Conservation (phyloP, 2,888 invertebrate species). For the Chelonus formosanus region DNA sequence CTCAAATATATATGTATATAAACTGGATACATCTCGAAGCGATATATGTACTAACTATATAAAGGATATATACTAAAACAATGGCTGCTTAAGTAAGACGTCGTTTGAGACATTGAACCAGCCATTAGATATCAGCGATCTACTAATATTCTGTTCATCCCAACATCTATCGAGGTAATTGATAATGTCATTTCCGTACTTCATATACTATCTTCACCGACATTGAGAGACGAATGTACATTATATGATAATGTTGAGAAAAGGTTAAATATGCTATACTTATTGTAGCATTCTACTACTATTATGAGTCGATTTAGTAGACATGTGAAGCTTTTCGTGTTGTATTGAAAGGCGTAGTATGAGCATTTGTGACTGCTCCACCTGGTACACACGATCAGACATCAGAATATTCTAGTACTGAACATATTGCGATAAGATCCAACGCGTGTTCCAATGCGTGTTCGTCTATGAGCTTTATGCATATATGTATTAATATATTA, state of each 20-base stretch:
- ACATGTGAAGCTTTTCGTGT: neutral
- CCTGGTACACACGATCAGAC: conserved; percentile 25
- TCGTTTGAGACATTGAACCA: conserved; percentile 1
- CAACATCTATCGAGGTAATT: neutral
- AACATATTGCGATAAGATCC: conserved; percentile 11
- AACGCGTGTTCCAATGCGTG: conserved; percentile 11
- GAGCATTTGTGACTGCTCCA: conserved; percentile 25
- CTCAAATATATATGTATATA: too few relatives aligned
- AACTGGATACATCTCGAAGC: too few relatives aligned
- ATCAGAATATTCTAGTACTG: conserved; percentile 14
- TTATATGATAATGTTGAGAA: too few relatives aligned
- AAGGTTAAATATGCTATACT: neutral
- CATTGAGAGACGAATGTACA: too few relatives aligned
- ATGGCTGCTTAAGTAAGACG: too few relatives aligned
- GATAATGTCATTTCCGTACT: neutral
- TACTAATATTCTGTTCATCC: neutral
- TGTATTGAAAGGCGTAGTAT: conserved; percentile 17
- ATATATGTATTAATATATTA: neutral
- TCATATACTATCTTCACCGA: neutral
- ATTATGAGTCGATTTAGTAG: conserved; percentile 3
- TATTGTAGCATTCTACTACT: neutral
- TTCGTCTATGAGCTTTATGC: neutral
- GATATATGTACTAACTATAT: too few relatives aligned
- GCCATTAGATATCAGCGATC: conserved; percentile 3
- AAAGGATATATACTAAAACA: too few relatives aligned